Evolutionary conservation across 2,888 invertebrate genomes (phyloP).

Genomic region (Blastobasis adustella): DNA sequence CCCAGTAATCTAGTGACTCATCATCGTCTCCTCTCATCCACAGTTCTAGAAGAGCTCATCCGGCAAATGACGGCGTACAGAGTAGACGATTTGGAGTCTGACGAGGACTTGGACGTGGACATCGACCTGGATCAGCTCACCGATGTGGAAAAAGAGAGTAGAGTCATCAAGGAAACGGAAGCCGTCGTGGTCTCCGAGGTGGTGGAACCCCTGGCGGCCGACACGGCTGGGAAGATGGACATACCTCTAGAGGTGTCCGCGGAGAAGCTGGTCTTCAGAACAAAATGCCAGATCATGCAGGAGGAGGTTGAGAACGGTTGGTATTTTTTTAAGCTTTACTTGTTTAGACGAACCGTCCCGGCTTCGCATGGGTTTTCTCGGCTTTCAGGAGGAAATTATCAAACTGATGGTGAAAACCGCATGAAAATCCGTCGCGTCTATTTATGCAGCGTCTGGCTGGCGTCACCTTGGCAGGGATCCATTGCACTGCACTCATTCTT

Average conservation of each 20-base stretch:
- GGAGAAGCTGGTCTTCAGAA: constrained; percentile 50
- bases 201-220: constrained; percentile 51
- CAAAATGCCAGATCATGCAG: constrained; percentile 73
- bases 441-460: too few species aligned
- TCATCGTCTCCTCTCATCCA: constrained; percentile 12
- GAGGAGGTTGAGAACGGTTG: constrained; percentile 56
- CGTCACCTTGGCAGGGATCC: too few species aligned
- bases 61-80: constrained; percentile 76
- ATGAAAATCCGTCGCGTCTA: too few species aligned
- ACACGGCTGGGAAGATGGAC: constrained; percentile 34
- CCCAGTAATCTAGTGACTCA: too few species aligned
- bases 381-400: too few species aligned
- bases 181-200: constrained; percentile 41
- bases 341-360: too few species aligned
- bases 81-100: constrained; percentile 67
- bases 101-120: constrained; percentile 60
- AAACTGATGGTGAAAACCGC: too few species aligned
- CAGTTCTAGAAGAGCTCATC: constrained; percentile 81
- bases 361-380: too few species aligned
- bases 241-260: constrained; percentile 38
- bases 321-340: constrained; percentile 12
- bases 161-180: constrained; percentile 17
- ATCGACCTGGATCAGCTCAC: constrained; percentile 1
- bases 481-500: too few species aligned
- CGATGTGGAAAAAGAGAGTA: constrained; percentile 23